These are phyloP conservation scores for Saccopteryx leptura DNA, from an alignment of 2,113 vertebrate species.

Conservation along the genomic window DNA sequence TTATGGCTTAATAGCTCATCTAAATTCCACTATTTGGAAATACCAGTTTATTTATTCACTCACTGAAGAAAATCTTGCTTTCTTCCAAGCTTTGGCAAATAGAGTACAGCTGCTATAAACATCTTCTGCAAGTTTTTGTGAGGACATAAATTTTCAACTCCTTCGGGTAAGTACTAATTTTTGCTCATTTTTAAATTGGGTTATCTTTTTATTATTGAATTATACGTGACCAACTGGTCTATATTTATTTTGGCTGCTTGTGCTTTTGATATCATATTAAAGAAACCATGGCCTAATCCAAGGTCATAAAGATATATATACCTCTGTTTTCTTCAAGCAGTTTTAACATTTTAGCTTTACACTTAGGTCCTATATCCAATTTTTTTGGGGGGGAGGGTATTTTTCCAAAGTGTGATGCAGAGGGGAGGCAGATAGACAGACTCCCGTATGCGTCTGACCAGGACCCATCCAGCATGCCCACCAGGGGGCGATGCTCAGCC, in stretches of 20 bases:
- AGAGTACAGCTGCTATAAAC: background rate
- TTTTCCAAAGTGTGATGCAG: too few species aligned
- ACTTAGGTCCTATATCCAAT: background rate
- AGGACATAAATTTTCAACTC: background rate
- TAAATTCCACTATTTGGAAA: background rate
- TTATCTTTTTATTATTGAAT: background rate
- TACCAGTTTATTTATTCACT: background rate
- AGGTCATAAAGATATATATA: background rate
- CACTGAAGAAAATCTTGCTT: background rate
- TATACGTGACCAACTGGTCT: background rate
- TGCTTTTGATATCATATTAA: background rate
- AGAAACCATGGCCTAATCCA: background rate
- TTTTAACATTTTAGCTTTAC: background rate
- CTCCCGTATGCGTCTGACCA: too few species aligned
- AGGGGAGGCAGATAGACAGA: too few species aligned
- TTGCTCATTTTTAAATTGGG: background rate
- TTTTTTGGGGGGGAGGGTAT: too few species aligned
- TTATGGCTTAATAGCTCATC: background rate
- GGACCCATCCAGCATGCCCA: too few species aligned
- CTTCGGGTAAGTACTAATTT: background rate
- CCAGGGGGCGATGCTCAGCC: too few species aligned
- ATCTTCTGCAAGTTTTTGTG: background rate
- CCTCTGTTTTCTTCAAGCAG: background rate
- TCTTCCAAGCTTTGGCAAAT: background rate
- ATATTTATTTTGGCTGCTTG: background rate